Conservation (phyloP, 1,140 invertebrate species). For the Luehdorfia chinensis region DNA sequence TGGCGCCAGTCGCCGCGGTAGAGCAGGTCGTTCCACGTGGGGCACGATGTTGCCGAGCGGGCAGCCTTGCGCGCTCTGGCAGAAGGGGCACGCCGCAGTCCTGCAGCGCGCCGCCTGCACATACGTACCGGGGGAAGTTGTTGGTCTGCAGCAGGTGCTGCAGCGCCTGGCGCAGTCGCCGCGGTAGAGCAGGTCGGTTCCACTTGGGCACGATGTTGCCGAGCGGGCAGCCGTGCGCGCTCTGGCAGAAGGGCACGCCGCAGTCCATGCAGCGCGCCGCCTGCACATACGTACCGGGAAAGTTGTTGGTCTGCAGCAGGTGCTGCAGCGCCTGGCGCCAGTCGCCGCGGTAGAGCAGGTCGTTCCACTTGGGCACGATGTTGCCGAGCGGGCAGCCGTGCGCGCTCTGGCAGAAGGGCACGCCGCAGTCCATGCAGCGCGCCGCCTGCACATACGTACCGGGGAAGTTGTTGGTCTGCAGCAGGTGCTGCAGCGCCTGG, state of each 20-base stretch:
- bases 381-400: constrained; percentile 98
- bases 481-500: constrained; percentile 94
- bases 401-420: constrained; percentile 97
- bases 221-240: constrained; percentile 94
- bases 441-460: constrained; percentile 94
- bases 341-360: constrained; percentile 94
- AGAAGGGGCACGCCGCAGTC: constrained; percentile 99
- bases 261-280: constrained; percentile 99
- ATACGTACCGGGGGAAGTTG: constrained; percentile 98
- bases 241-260: constrained; percentile 99
- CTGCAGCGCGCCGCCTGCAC: constrained; percentile 98
- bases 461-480: constrained; percentile 99
- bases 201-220: constrained; percentile 99
- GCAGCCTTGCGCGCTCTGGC: constrained; percentile 96
- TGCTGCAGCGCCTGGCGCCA: constrained; percentile 97
- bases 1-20: constrained; percentile 96
- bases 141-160: constrained; percentile 97
- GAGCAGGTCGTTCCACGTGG: constrained; percentile 99
- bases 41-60: constrained; percentile 99
- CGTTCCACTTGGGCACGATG: constrained; percentile 99
- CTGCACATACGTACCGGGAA: constrained; percentile 96
- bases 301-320: constrained; percentile 98
- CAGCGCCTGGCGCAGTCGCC: constrained; percentile 98
- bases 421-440: constrained; percentile 99
- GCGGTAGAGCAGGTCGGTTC: constrained; percentile 97